Evolutionary conservation across 2,113 vertebrate species (phyloP).

Genomic region (Centropristis striata): DNA sequence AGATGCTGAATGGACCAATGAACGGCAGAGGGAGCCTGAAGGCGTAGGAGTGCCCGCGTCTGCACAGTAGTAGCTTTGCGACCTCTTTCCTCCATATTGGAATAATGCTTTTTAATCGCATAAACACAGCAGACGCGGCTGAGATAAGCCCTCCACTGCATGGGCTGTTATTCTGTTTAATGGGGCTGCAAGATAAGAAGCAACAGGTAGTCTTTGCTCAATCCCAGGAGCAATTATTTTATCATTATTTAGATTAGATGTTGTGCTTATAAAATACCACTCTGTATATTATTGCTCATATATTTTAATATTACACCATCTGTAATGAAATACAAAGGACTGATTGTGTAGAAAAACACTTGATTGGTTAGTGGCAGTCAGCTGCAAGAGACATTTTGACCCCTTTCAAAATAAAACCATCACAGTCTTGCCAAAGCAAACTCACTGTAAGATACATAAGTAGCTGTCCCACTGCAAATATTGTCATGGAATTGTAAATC

Average conservation of each 20-base stretch:
- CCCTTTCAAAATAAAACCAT: slow-evolving; percentile 47
- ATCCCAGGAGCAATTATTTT: background rate
- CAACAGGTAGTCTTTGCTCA: slow-evolving; percentile 18
- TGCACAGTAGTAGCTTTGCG: slow-evolving; percentile 46
- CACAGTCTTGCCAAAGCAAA: background rate
- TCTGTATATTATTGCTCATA: background rate
- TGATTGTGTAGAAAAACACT: slow-evolving; percentile 1
- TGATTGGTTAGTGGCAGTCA: slow-evolving; percentile 23
- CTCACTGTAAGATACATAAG: background rate
- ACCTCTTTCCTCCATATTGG: slow-evolving; percentile 58
- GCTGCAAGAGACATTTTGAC: background rate
- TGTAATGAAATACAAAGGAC: background rate
- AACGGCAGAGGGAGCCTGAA: slow-evolving; percentile 51
- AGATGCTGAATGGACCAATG: slow-evolving; percentile 74
- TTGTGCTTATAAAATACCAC: background rate
- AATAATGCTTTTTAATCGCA: slow-evolving; percentile 30
- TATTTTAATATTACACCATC: background rate
- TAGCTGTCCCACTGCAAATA: too few relatives aligned
- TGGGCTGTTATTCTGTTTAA: background rate
- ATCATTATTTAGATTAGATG: background rate
- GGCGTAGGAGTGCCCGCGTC: slow-evolving; percentile 64
- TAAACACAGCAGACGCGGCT: background rate
- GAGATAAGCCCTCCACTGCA: background rate
- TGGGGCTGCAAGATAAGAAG: background rate
- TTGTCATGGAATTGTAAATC: background rate